A percentile compares a stretch with the other conserved stretches of the same genome.
Conservation (phyloP, 2,888 invertebrate genomes). For the Ypsolopha scabrella region DNA sequence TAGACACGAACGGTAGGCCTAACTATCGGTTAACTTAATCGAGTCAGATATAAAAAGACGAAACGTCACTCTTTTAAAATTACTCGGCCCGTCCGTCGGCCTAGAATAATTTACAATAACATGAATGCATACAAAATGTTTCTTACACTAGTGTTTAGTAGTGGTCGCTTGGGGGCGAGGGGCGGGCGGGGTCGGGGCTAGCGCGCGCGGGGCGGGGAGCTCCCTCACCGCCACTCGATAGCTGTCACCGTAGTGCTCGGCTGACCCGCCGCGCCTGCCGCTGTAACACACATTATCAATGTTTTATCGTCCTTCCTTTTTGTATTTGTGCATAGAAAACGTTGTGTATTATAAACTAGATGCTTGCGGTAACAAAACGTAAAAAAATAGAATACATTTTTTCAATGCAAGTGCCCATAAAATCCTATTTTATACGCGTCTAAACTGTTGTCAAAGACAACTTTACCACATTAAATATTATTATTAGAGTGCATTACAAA, state of each 20-base stretch:
- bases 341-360: too few species aligned
- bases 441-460: too few species aligned
- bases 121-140: slow-evolving; percentile 50
- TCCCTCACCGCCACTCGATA: slow-evolving; percentile 72
- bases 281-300: slow-evolving; percentile 16
- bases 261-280: slow-evolving; percentile 58
- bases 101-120: slow-evolving; percentile 55
- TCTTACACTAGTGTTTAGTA: slow-evolving; percentile 12
- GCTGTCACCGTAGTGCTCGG: slow-evolving; percentile 71
- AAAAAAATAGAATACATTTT: too few species aligned
- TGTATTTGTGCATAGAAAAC: too few species aligned
- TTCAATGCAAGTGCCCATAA: too few species aligned
- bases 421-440: too few species aligned
- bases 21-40: slow-evolving; percentile 22
- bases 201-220: slow-evolving; percentile 31
- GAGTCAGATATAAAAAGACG: slow-evolving; percentile 26
- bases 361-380: too few species aligned
- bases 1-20: slow-evolving; percentile 35
- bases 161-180: slow-evolving; percentile 8
- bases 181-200: slow-evolving; percentile 11
- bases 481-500: too few species aligned
- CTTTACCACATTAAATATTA: too few species aligned
- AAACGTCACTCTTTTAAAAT: slow-evolving; percentile 14
- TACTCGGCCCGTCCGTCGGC: slow-evolving; percentile 31
- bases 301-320: background rate